phyloP scores from a whole-genome alignment of 2,888 invertebrate species.

The Pyrochroa serraticornis region DNA sequence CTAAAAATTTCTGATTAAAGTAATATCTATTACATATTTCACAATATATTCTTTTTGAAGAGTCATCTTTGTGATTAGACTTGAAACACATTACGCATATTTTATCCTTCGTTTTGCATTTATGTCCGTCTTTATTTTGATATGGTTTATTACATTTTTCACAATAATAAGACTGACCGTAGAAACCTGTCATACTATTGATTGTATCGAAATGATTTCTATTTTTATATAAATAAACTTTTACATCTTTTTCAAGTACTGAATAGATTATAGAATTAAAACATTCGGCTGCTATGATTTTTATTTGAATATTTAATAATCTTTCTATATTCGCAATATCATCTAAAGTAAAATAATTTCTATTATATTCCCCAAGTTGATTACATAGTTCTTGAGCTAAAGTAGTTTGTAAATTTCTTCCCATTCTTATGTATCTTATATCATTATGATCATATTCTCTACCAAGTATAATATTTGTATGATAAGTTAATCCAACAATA shows the following conservation, averaged over 20 bases:
- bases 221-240: too few relatives aligned
- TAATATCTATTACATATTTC: too few relatives aligned
- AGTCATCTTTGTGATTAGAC: too few relatives aligned
- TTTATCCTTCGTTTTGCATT: too few relatives aligned
- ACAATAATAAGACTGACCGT: slow-evolving; percentile 10
- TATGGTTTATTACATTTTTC: slow-evolving; percentile 10
- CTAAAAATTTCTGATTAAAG: too few relatives aligned
- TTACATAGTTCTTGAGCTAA: too few relatives aligned
- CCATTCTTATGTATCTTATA: slow-evolving; percentile 14
- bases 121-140: too few relatives aligned
- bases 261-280: slow-evolving; percentile 4
- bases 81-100: too few relatives aligned
- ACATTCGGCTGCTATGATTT: too few relatives aligned
- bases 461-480: slow-evolving; percentile 19
- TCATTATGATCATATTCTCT: slow-evolving; percentile 14
- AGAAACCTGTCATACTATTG: slow-evolving; percentile 12
- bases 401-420: slow-evolving; percentile 10
- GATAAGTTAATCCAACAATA: too few relatives aligned
- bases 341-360: slow-evolving; percentile 8
- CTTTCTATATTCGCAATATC: slow-evolving; percentile 11
- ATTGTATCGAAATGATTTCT: too few relatives aligned
- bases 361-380: slow-evolving; percentile 9
- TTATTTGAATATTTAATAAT: slow-evolving; percentile 10
- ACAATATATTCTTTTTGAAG: too few relatives aligned
- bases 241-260: slow-evolving; percentile 4